Conservation (phyloP, 2,797 vertebrate species). For the Podarcis lilfordi region DNA sequence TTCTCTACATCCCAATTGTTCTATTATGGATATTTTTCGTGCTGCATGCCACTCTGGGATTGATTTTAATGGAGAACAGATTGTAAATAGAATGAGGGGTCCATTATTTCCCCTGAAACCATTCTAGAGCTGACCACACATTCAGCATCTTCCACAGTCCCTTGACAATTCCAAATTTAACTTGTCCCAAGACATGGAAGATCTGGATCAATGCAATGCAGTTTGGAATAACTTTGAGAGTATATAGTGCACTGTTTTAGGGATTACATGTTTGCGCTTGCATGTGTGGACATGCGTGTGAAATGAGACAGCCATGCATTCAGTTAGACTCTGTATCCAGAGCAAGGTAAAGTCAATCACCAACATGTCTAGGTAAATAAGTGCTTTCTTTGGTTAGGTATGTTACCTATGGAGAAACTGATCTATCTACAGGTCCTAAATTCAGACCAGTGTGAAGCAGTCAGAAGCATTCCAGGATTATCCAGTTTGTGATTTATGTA, state of each 20-base stretch:
- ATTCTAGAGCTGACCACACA: not conserved
- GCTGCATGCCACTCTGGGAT: too few relatives aligned
- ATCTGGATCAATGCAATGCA: not conserved
- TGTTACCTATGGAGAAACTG: not conserved
- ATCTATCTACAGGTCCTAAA: not conserved
- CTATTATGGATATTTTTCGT: too few relatives aligned
- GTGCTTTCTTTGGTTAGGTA: too few relatives aligned
- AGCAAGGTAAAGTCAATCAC: not conserved
- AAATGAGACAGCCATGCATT: not conserved
- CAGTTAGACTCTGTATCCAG: not conserved
- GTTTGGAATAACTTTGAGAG: not conserved
- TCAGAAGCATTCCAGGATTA: not conserved
- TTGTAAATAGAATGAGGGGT: not conserved
- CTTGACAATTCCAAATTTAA: not conserved
- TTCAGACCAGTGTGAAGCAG: not conserved
- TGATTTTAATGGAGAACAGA: too few relatives aligned
- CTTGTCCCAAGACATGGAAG: not conserved
- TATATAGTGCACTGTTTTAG: not conserved
- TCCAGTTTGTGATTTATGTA: not conserved
- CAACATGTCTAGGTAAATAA: not conserved
- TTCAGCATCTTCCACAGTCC: not conserved
- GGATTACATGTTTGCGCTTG: not conserved
- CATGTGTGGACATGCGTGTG: not conserved
- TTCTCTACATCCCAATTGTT: too few relatives aligned
- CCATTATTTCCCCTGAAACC: not conserved